Conservation (phyloP, 1,140 invertebrate species). For the Eulimnadia texana region DNA sequence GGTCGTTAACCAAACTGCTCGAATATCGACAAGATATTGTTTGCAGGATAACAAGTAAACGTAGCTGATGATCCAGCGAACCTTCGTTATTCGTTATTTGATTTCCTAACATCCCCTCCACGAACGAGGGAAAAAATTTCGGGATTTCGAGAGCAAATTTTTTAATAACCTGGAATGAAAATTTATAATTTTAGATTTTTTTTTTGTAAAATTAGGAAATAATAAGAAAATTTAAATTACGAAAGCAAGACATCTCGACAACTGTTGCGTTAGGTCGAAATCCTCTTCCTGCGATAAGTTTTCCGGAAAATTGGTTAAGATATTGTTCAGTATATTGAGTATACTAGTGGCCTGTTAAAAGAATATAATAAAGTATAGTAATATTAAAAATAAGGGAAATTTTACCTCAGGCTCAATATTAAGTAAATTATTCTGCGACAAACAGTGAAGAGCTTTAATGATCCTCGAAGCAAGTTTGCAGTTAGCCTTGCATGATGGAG, state of each 20-base stretch:
- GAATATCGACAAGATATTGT: neutral
- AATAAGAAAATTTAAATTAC: neutral
- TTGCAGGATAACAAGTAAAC: neutral
- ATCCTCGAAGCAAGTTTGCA: neutral
- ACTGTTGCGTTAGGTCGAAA: neutral
- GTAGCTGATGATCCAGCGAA: neutral
- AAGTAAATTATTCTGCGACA: neutral
- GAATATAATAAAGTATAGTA: neutral
- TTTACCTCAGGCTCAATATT: neutral
- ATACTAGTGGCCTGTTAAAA: neutral
- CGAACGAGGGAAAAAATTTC: neutral
- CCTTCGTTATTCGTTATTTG: neutral
- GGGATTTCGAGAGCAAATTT: neutral
- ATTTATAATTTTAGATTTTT: too few species aligned
- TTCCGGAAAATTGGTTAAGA: neutral
- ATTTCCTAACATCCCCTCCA: neutral
- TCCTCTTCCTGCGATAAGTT: neutral
- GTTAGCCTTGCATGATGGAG: neutral
- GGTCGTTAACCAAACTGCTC: neutral
- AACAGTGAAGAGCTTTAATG: neutral
- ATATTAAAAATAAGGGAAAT: too few species aligned
- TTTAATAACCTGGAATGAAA: neutral
- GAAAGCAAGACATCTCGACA: neutral
- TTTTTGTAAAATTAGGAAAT: neutral
- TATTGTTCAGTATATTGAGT: neutral